These are phyloP conservation scores for Larimichthys polyactis DNA, from an alignment of 2,113 vertebrate species.

Conservation along the genomic window DNA sequence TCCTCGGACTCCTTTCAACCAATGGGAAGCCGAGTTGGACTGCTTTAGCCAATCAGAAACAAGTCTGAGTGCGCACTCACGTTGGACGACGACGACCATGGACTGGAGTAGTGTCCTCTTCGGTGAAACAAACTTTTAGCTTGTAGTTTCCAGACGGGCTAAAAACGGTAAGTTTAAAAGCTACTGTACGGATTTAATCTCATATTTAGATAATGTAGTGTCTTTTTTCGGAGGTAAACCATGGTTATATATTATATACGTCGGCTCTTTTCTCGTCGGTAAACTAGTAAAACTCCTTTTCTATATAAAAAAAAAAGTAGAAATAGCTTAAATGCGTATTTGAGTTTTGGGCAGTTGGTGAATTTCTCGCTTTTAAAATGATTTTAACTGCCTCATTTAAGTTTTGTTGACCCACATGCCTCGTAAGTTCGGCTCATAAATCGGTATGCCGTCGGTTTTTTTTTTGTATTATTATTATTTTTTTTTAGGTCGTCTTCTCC, in stretches of 20 bases:
- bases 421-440: too few species aligned
- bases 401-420: slow-evolving; percentile 11
- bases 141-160: slow-evolving; percentile 30
- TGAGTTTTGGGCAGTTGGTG: neutral
- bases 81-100: slow-evolving; percentile 64
- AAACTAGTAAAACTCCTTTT: neutral
- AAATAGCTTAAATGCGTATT: neutral
- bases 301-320: neutral
- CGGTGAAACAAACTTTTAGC: slow-evolving; percentile 59
- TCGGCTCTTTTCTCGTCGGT: slow-evolving; percentile 1
- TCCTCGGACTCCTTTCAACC: slow-evolving; percentile 44
- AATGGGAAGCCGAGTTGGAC: slow-evolving; percentile 51
- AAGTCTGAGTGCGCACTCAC: slow-evolving; percentile 58
- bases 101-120: slow-evolving; percentile 51
- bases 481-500: neutral
- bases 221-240: neutral
- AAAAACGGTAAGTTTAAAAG: slow-evolving; percentile 57
- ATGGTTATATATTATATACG: neutral
- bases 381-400: neutral
- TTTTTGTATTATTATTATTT: neutral
- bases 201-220: accelerated
- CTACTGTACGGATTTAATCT: accelerated
- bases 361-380: neutral
- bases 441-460: neutral
- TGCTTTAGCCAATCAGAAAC: slow-evolving; percentile 67